Evolutionary conservation across 2,113 vertebrate species (phyloP).

Genomic region (Mola mola): DNA sequence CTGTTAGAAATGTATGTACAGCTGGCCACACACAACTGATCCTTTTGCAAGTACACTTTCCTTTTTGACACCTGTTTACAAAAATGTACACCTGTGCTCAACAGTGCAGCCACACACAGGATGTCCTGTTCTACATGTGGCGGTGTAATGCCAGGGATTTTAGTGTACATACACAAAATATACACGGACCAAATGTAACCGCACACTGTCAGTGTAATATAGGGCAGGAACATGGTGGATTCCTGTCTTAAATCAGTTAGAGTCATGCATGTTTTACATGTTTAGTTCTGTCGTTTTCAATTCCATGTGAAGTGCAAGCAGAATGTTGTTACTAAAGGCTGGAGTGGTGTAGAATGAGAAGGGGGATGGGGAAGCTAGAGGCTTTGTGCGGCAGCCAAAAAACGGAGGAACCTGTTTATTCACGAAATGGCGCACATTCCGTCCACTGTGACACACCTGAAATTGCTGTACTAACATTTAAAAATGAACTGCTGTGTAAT

Average conservation of each 20-base stretch:
- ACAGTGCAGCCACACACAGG: slow-evolving; percentile 24
- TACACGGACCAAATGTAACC: background rate
- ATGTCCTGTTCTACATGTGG: slow-evolving; percentile 53
- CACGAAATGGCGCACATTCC: background rate
- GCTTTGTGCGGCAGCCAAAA: slow-evolving; percentile 32
- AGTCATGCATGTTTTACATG: slow-evolving; percentile 31
- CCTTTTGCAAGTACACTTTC: too few relatives aligned
- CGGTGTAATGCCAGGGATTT: too few relatives aligned
- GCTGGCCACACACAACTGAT: too few relatives aligned
- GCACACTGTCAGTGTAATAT: slow-evolving; percentile 28
- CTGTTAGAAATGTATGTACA: too few relatives aligned
- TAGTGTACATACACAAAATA: too few relatives aligned
- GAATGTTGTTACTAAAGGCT: slow-evolving; percentile 18
- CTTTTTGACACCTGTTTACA: too few relatives aligned
- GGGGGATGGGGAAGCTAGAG: slow-evolving; percentile 41
- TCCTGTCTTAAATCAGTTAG: background rate
- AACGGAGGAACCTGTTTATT: slow-evolving; percentile 50
- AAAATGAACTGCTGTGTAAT: background rate
- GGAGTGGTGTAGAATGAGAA: slow-evolving; percentile 1
- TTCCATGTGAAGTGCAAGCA: slow-evolving; percentile 16
- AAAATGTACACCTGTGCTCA: too few relatives aligned
- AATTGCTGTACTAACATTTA: background rate
- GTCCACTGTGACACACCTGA: background rate
- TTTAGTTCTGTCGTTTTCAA: slow-evolving; percentile 15
- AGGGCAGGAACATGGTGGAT: background rate